These are phyloP conservation scores for Diaperis boleti DNA, from an alignment of 2,888 invertebrate genomes.

Conservation along the genomic window DNA sequence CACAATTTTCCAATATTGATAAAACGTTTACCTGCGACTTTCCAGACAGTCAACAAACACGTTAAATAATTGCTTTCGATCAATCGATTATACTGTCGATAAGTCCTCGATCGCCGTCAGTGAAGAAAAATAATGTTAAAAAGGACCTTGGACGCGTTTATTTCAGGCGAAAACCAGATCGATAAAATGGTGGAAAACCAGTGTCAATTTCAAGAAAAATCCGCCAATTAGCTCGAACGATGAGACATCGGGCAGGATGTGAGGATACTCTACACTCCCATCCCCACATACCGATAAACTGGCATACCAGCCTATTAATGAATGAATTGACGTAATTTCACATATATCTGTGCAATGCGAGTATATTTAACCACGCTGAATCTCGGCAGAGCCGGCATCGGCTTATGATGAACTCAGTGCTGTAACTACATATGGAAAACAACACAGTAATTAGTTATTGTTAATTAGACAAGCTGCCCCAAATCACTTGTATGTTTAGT, in stretches of 20 bases:
- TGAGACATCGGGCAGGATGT: neutral
- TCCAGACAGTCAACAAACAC: neutral
- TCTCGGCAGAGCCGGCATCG: conserved; percentile 8
- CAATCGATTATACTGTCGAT: too few relatives aligned
- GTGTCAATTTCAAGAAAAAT: neutral
- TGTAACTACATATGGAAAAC: too few relatives aligned
- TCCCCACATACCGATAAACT: conserved; percentile 14
- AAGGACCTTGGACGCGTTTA: conserved; percentile 3
- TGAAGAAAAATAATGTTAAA: conserved; percentile 4
- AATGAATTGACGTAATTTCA: conserved; percentile 43
- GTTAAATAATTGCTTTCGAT: neutral
- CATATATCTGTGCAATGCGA: conserved; percentile 23
- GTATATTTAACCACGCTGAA: conserved; percentile 33
- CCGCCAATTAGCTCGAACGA: neutral
- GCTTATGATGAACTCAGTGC: conserved; percentile 14
- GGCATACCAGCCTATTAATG: conserved; percentile 34
- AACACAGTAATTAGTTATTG: too few relatives aligned
- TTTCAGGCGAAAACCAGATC: neutral
- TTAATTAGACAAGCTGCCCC: too few relatives aligned
- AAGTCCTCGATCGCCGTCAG: conserved; percentile 4
- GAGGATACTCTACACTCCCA: conserved; percentile 1
- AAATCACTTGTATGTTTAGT: too few relatives aligned
- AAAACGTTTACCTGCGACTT: neutral
- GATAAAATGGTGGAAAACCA: conserved; percentile 1
- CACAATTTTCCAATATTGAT: neutral